Evolutionary conservation across 2,113 vertebrate species (phyloP).

Genomic region (Amazona guildingii): DNA sequence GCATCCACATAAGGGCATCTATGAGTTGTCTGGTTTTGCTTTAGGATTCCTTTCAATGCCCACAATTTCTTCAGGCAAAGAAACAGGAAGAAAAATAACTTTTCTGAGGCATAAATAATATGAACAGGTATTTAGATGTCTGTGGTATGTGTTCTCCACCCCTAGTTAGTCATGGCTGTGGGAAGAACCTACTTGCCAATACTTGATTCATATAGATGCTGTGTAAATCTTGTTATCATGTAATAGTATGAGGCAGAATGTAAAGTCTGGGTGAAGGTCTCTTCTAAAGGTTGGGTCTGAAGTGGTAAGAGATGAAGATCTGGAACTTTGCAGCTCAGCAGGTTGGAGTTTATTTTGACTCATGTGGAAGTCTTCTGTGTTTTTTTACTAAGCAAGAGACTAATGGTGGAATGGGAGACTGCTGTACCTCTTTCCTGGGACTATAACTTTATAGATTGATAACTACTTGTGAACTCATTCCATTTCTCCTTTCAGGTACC

Average conservation of each 20-base stretch:
- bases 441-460: background rate
- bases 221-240: background rate
- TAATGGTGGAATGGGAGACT: background rate
- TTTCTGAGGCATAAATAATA: background rate
- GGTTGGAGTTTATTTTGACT: background rate
- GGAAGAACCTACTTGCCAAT: background rate
- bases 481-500: background rate
- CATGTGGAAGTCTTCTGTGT: background rate
- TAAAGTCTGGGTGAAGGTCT: background rate
- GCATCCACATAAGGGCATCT: rapidly evolving
- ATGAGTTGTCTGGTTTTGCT: background rate
- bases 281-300: background rate
- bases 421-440: background rate
- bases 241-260: background rate
- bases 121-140: background rate
- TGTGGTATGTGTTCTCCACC: background rate
- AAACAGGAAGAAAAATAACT: background rate
- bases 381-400: background rate
- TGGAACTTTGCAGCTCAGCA: background rate
- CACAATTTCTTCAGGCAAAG: background rate
- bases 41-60: background rate
- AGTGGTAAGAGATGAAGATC: background rate
- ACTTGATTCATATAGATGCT: background rate
- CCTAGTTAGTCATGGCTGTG: background rate
- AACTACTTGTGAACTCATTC: background rate